phyloP scores from a whole-genome alignment of 2,888 invertebrate genomes.

The Hirtodrosophila duncani region DNA sequence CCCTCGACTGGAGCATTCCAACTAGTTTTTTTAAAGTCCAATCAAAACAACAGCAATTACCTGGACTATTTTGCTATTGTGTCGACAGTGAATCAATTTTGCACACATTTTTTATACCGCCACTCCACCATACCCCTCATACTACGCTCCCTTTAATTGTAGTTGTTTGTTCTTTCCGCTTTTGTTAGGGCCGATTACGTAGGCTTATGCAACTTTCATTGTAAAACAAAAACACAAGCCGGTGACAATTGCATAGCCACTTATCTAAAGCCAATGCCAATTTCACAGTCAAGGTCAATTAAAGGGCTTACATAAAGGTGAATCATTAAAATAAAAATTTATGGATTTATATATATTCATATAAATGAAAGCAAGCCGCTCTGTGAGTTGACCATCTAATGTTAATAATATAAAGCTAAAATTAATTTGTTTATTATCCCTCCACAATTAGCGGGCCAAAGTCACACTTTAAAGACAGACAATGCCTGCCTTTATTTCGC shows the following conservation, averaged over 20 bases:
- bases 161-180: slow-evolving; percentile 28
- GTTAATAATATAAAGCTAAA: no score
- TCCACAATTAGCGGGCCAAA: no score
- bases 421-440: no score
- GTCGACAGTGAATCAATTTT: slow-evolving; percentile 30
- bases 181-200: slow-evolving; percentile 48
- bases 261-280: slow-evolving; percentile 9
- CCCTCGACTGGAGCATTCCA: no score
- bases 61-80: slow-evolving; percentile 40
- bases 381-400: no score
- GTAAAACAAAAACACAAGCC: slow-evolving; percentile 4
- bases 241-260: slow-evolving; percentile 28
- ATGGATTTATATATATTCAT: neutral
- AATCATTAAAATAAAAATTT: neutral
- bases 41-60: slow-evolving; percentile 41
- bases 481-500: no score
- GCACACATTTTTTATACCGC: slow-evolving; percentile 34
- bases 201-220: slow-evolving; percentile 50
- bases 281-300: slow-evolving; percentile 59
- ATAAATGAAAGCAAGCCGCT: no score
- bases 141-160: neutral
- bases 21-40: no score
- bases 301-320: neutral
- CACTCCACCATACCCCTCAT: slow-evolving; percentile 13
- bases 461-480: no score